Evolutionary conservation across 2,113 vertebrate genomes (phyloP).

Genomic region (Pterocles orientalis): DNA sequence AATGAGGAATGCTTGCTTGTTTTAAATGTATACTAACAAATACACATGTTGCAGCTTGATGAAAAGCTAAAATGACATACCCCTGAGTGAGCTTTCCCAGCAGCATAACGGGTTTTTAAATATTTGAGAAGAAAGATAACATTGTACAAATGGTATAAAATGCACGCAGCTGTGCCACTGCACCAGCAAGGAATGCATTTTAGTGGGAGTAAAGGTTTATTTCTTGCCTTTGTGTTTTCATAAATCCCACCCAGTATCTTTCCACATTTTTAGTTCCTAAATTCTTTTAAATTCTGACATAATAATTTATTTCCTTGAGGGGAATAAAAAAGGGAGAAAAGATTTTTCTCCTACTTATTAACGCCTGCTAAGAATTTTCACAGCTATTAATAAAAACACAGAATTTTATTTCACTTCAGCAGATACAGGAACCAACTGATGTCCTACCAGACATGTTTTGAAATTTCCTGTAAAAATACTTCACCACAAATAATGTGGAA

Average conservation of each 20-base stretch:
- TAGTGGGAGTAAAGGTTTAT: neutral
- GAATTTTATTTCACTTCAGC: constrained; percentile 17
- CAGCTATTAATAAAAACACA: constrained; percentile 7
- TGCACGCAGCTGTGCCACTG: neutral
- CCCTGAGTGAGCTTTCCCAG: constrained; percentile 14
- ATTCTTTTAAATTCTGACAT: neutral
- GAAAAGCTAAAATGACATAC: neutral
- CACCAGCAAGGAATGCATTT: neutral
- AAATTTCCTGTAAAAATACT: neutral
- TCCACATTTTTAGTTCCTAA: neutral
- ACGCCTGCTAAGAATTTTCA: constrained; percentile 24
- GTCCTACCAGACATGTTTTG: constrained; percentile 20
- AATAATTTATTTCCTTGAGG: neutral
- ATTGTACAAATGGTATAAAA: neutral
- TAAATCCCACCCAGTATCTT: neutral
- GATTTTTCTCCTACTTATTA: neutral
- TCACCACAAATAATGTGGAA: neutral
- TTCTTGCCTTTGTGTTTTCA: neutral
- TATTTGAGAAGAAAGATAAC: constrained; percentile 5
- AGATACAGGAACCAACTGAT: neutral
- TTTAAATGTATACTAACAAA: neutral
- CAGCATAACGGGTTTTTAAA: neutral
- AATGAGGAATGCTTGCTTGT: neutral
- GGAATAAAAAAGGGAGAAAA: neutral
- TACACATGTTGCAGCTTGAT: neutral